These are phyloP conservation scores for Todiramphus chloris DNA, from an alignment of 2,113 vertebrate genomes.

Conservation along the genomic window DNA sequence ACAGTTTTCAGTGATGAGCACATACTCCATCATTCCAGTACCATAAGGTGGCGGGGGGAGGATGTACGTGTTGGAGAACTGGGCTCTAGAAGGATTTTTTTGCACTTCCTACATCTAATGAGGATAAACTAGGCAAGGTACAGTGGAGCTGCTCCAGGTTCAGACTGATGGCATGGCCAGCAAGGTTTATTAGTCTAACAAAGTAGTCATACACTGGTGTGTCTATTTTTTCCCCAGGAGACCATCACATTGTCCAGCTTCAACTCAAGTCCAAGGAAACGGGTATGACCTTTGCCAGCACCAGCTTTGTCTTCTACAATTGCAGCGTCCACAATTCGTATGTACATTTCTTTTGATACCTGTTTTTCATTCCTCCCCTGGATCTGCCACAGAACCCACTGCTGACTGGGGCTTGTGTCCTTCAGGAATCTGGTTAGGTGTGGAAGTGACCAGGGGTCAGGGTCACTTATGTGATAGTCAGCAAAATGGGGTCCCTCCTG, in stretches of 20 bases:
- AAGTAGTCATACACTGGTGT: not conserved
- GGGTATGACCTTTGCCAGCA: slow-evolving; percentile 95
- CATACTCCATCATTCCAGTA: fast-evolving
- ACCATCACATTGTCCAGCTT: slow-evolving; percentile 96
- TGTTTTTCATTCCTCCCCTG: not conserved
- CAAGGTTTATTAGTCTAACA: not conserved
- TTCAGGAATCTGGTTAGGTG: not conserved
- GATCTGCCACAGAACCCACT: not conserved
- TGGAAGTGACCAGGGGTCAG: not conserved
- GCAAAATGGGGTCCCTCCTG: not conserved
- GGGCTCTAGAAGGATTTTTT: not conserved
- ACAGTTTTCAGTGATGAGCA: not conserved
- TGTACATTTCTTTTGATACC: slow-evolving; percentile 58
- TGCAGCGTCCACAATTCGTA: slow-evolving; percentile 99
- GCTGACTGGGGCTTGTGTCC: not conserved
- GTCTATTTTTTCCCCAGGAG: slow-evolving; percentile 72
- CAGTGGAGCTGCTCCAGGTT: not conserved
- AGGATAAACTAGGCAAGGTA: not conserved
- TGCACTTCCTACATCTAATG: not conserved
- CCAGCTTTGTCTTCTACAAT: slow-evolving; percentile 99
- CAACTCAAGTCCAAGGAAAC: slow-evolving; percentile 98
- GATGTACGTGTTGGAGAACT: not conserved
- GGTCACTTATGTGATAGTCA: not conserved
- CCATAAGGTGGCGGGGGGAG: not conserved
- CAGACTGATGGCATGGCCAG: not conserved